Evolutionary conservation across 2,888 invertebrate species (phyloP), one percentile per base, ranked within the genome.

Genomic region (Morpho helenor): DNA sequence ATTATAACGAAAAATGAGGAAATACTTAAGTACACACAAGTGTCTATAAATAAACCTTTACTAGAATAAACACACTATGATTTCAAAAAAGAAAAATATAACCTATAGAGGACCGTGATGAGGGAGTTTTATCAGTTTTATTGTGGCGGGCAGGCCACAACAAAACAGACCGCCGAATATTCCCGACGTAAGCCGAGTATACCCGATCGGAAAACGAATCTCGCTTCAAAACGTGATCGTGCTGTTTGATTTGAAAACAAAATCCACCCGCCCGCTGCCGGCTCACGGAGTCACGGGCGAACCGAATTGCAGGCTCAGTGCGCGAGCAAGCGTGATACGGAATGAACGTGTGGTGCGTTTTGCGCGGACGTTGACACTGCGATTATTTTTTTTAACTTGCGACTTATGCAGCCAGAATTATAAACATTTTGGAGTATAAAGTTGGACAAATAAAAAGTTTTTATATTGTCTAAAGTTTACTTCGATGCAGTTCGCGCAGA

Each of bases 311-410:
- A 68, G 70, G 78, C 75, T 84, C 90, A 91, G 91, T 92, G 85
- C 89, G 90, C 91, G 85, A 88, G 87, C 86, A 81, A 88, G 90
- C 91, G 91, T 91, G 85, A 87, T 91, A 87, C 88, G 91, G 89
- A 87, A 86, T 87, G 87, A 84, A 87, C 89, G 91, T 87, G 91
- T 84, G 90, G 90, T 89, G 90, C 88, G 85, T 89, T 87, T 90
- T 90, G 87, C 87, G 91, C 87, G 91, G 87, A 87, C 87, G 80
- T 86, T 89, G 86, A 89, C 84, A 84, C 82, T 80, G 82, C 87
- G 88, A 87, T 82, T 82, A 77, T 77, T 82, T 82, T 74, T 82
- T 79, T 80, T 79, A 73, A 75, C 76, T 82, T 84, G 76, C 88
- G 87, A 87, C 85, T 87, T 82, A 80, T 87, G 84, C 85, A 72